phyloP scores from a whole-genome alignment of 2,113 vertebrate species.

The Sclerurus mexicanus region DNA sequence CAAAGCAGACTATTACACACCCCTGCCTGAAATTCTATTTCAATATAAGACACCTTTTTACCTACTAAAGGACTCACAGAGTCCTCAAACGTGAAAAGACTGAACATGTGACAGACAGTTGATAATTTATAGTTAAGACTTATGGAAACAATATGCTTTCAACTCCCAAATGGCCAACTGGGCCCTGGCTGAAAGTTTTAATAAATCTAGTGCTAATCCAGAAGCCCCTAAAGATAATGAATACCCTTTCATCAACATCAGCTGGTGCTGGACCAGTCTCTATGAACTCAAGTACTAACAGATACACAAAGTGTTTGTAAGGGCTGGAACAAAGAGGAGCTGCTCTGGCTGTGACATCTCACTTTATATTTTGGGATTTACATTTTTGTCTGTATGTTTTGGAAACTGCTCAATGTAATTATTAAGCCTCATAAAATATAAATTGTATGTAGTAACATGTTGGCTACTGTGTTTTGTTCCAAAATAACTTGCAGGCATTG shows the following conservation, averaged over 20 bases:
- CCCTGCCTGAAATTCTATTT: not conserved
- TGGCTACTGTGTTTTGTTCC: conserved; percentile 9
- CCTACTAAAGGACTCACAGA: not conserved
- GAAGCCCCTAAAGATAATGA: not conserved
- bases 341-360: not conserved
- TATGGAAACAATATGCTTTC: not conserved
- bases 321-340: not conserved
- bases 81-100: not conserved
- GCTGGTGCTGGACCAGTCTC: not conserved
- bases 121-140: not conserved
- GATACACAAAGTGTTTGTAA: not conserved
- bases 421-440: conserved; percentile 25
- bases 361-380: not conserved
- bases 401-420: conserved; percentile 58
- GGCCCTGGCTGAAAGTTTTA: not conserved
- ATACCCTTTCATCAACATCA: not conserved
- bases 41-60: not conserved
- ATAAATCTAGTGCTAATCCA: not conserved
- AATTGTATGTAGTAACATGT: not conserved
- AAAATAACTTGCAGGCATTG: conserved; percentile 18
- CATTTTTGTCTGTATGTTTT: not conserved
- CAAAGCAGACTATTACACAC: not conserved
- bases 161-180: not conserved
- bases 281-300: not conserved
- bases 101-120: too few species aligned